These are phyloP conservation scores for Connochaetes taurinus DNA, from an alignment of 2,113 vertebrate species.

Conservation along the genomic window DNA sequence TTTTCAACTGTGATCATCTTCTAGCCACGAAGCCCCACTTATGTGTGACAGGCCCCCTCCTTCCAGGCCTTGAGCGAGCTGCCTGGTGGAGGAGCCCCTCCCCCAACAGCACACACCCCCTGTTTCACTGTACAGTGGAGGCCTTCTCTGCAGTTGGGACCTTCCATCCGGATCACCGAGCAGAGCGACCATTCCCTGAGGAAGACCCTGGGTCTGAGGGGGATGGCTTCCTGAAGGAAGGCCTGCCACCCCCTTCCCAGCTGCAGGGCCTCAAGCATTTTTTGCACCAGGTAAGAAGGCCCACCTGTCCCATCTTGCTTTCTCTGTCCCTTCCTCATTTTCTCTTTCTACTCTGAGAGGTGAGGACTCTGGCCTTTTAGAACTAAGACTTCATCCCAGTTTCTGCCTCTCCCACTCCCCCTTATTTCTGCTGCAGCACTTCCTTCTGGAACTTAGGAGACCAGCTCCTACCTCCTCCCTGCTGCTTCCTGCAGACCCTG, in stretches of 20 bases:
- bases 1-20: neutral
- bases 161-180: conserved; percentile 51
- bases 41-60: neutral
- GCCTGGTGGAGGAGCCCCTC: neutral
- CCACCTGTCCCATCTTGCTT: neutral
- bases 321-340: neutral
- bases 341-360: neutral
- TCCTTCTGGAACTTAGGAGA: neutral
- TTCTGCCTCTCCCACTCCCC: neutral
- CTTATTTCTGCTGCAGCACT: neutral
- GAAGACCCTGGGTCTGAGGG: conserved; percentile 29
- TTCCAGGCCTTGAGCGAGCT: neutral
- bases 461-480: neutral
- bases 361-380: neutral
- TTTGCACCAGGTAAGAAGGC: conserved; percentile 60
- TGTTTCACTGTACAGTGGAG: neutral
- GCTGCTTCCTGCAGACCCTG: neutral
- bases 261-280: conserved; percentile 71
- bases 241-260: conserved; percentile 38
- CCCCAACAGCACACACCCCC: neutral
- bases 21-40: neutral
- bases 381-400: neutral
- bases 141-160: neutral
- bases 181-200: conserved; percentile 71
- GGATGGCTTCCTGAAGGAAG: conserved; percentile 27